Evolutionary conservation across 1,140 invertebrate genomes (phyloP), one percentile per base, ranked within the genome.

Genomic region (Pogonognathellus flavescens): DNA sequence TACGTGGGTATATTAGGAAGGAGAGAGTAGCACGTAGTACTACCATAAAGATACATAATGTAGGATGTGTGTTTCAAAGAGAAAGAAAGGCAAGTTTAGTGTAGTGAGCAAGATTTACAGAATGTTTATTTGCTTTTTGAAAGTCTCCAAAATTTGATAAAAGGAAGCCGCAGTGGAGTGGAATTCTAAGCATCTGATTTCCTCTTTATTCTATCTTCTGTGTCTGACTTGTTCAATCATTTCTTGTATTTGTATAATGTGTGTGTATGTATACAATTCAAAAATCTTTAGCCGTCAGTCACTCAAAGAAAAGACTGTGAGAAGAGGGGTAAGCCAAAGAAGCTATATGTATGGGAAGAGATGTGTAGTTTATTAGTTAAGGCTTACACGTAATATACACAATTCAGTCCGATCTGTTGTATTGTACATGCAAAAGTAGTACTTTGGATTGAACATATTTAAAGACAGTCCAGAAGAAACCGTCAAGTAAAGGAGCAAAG

Each of bases 101-200:
- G 18, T 66, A 66, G 62, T 66, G 62, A 66, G 62, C 20, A 66
- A 87, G 86, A 87, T 85, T 87, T 84, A 87, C 86, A 85, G 50
- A 22, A 72, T 87, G 86, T 87, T 87, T 87, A 87, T 87, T 87
- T 87, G 84, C 84, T 85, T 84, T 84, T 85, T 83, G 84, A 70
- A 70, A 66, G 50, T 81, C 80, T 84, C 84, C 62, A 83, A 80
- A 87, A 87, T 85, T 84, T 84, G 80, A 81, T 87, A 83, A 85
- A 83, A 53, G 70, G 72, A 85, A 84, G 83, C 83, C 83, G 84
- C 81, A 18, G n/a, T 18, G 81, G 16, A 22, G 53, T 16, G 83
- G 83, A 84, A 84, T 84, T 49, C 20, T 52, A 66, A 72, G 62
- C 62, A 84, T 84, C 60, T 55, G 31, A 60, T 60, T 83, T 66